Evolutionary conservation across 2,888 invertebrate species (phyloP).

Genomic region (Cosmia pyralina): DNA sequence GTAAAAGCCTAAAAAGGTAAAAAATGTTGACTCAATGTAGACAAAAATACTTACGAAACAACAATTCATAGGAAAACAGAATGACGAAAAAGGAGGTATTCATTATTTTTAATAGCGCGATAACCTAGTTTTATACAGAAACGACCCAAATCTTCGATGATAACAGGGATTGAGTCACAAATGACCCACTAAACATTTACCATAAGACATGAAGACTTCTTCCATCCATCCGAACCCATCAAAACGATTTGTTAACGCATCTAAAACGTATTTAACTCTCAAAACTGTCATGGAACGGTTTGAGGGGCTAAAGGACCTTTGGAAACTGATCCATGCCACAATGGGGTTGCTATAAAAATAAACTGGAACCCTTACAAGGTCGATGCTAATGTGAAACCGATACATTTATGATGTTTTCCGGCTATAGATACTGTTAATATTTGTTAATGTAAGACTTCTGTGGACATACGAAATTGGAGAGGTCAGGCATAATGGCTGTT

Average conservation of each 20-base stretch:
- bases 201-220: constrained; percentile 45
- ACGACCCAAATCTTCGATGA: constrained; percentile 26
- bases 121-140: constrained; percentile 14
- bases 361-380: constrained; percentile 68
- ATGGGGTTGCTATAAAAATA: constrained; percentile 69
- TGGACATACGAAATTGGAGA: constrained; percentile 10
- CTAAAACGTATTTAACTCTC: constrained; percentile 54
- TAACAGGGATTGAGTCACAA: constrained; percentile 15
- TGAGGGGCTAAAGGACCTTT: constrained; percentile 46
- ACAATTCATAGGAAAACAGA: not conserved
- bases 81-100: not conserved
- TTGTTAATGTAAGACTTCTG: constrained; percentile 37
- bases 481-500: constrained; percentile 2
- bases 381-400: constrained; percentile 69
- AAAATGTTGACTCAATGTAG: not conserved
- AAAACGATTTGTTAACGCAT: constrained; percentile 55
- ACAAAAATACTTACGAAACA: not conserved
- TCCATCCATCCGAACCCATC: constrained; percentile 33
- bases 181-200: constrained; percentile 30
- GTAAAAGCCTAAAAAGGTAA: too few relatives aligned
- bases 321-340: constrained; percentile 65
- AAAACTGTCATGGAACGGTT: constrained; percentile 58
- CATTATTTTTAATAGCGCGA: not conserved
- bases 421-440: constrained; percentile 45
- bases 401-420: constrained; percentile 59